Evolutionary conservation across 2,113 vertebrate genomes (phyloP).

Genomic region (Hippocampus guttulatus): DNA sequence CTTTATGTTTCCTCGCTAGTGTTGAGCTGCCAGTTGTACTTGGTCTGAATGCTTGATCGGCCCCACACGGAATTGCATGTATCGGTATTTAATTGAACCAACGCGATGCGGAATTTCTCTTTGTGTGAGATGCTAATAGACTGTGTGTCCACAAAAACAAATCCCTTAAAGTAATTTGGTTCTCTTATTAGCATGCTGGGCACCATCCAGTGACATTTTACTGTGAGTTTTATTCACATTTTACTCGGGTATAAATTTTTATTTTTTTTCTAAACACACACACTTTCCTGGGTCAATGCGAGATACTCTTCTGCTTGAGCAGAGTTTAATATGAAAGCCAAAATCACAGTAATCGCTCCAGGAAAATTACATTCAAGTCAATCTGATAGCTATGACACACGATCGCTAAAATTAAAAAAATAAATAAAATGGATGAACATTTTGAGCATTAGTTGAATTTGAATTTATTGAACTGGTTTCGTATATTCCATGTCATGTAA

Average conservation of each 20-base stretch:
- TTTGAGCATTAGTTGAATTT: too few species aligned
- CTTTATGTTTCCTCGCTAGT: conserved; percentile 36
- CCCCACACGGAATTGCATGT: conserved; percentile 34
- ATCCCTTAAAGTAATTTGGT: conserved; percentile 27
- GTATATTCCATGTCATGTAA: too few species aligned
- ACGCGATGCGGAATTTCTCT: conserved; percentile 23
- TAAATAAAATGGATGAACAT: too few species aligned
- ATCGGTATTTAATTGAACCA: conserved; percentile 30
- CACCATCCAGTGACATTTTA: conserved; percentile 12
- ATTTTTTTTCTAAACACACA: too few species aligned
- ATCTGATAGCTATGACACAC: too few species aligned
- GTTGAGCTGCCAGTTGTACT: conserved; percentile 53
- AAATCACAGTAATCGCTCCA: not conserved
- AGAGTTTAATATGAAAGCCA: conserved; percentile 7
- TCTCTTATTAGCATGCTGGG: conserved; percentile 33
- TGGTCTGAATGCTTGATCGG: conserved; percentile 52
- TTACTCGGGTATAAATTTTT: not conserved
- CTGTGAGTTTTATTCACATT: not conserved
- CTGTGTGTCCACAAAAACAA: conserved; percentile 9
- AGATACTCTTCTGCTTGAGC: not conserved
- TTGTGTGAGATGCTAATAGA: not conserved
- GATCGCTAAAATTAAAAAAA: too few species aligned
- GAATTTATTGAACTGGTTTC: too few species aligned
- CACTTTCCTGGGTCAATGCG: not conserved
- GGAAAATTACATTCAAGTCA: not conserved